Conservation (phyloP, 1,140 invertebrate genomes). For the Pemphigus obesinymphae region DNA sequence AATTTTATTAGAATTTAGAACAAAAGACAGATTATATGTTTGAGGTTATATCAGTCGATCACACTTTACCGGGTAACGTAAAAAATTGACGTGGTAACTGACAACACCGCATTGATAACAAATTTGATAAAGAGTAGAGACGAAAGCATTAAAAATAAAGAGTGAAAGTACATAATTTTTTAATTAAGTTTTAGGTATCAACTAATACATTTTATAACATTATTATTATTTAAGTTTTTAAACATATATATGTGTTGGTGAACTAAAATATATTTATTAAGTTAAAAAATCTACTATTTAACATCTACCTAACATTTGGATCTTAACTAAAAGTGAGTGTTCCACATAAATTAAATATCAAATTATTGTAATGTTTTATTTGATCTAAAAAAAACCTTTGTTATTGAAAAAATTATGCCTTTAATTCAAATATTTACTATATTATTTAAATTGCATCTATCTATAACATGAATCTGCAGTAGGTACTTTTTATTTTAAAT, state of each 20-base stretch:
- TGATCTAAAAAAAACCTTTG: not conserved
- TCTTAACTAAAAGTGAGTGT: not conserved
- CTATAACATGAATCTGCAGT: no score
- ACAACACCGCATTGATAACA: conserved; percentile 37
- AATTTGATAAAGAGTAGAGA: conserved; percentile 19
- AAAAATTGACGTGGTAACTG: conserved; percentile 27
- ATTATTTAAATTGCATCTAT: no score
- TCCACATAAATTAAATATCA: no score
- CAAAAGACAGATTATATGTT: not conserved
- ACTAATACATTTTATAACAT: no score
- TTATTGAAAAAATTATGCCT: not conserved
- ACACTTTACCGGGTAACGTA: not conserved
- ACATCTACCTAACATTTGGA: not conserved
- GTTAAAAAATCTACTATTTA: not conserved
- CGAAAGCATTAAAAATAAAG: not conserved
- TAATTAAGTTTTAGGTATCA: no score
- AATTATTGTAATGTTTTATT: no score
- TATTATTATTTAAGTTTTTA: no score
- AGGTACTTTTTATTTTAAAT: no score
- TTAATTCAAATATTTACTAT: no score
- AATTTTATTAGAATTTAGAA: not conserved
- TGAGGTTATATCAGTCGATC: conserved; percentile 23
- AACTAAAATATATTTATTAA: not conserved
- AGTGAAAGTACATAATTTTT: no score
- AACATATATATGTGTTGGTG: not conserved